Base-by-base conservation (phyloP, 2,888 invertebrate genomes). In the Elmis aenea region DNA sequence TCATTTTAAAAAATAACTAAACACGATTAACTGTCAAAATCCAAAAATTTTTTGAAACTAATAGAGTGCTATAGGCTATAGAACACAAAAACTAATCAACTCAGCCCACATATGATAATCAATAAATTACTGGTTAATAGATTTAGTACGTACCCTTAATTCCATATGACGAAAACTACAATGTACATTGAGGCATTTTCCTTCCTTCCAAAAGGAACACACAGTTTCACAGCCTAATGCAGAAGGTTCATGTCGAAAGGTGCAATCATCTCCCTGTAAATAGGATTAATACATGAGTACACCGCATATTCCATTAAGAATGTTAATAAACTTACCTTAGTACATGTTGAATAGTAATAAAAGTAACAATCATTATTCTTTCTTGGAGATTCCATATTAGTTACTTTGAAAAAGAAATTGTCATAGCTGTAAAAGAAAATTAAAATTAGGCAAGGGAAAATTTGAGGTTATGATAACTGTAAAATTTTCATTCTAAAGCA, bases 101-200 rank as follows among this genome's bases (percentile, higher is more conserved):
- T n/a, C n/a, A n/a, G n/a, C n/a, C n/a, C n/a, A n/a, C n/a, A n/a
- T n/a, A n/a, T n/a, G n/a, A n/a, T n/a, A n/a, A n/a, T n/a, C n/a
- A n/a, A n/a, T n/a, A n/a, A n/a, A n/a, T n/a, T n/a, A n/a, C n/a
- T n/a, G n/a, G n/a, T n/a, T n/a, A n/a, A n/a, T n/a, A n/a, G n/a
- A n/a, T n/a, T n/a, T n/a, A 30, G 61, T 26, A 13, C 72, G 64
- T 68, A 86, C 85, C 70, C 83, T 77, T 48, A 88, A 73, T 66
- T 86, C 85, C 87, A 89, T 89, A 66, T 91, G 91, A 56, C 90
- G 77, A 58, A 83, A 81, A 62, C 80, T 83, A 68, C 91, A 91
- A 52, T 80, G 77, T 55, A 79, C 77, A 58, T 84, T 82, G 21
- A 78, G 70, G 62, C 91, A 91, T 62, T 80, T 82, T 50, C 87